phyloP scores from a whole-genome alignment of 2,797 vertebrate species.

The Tenualosa ilisha region DNA sequence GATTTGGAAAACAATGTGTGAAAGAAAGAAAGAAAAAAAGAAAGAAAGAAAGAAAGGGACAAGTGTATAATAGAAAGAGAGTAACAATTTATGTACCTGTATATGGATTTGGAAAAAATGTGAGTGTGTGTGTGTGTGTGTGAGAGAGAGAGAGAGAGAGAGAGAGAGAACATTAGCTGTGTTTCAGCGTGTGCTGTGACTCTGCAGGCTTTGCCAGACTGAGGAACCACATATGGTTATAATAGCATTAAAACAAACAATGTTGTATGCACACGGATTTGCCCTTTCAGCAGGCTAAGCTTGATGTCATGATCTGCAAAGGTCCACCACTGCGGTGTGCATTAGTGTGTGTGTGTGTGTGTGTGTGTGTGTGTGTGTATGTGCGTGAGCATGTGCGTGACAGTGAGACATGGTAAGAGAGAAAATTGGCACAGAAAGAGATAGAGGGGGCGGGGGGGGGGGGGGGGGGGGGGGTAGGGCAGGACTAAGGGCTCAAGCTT shows the following conservation, averaged over 20 bases:
- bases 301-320: neutral
- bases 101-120: no score
- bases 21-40: neutral
- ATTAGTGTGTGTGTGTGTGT: neutral
- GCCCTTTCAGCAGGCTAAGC: constrained; percentile 1
- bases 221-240: constrained; percentile 29
- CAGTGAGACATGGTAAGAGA: neutral
- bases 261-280: constrained; percentile 18
- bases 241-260: constrained; percentile 28
- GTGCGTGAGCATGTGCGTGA: neutral
- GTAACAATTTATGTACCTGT: no score
- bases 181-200: neutral
- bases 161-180: neutral
- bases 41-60: neutral
- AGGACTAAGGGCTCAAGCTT: neutral
- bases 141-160: neutral
- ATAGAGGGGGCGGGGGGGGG: no score
- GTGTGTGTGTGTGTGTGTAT: neutral
- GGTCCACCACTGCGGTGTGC: neutral
- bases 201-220: neutral
- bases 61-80: no score
- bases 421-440: neutral
- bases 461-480: no score
- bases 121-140: neutral
- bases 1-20: no score